phyloP scores from a whole-genome alignment of 2,797 vertebrate genomes.

The Gallirallus australis region DNA sequence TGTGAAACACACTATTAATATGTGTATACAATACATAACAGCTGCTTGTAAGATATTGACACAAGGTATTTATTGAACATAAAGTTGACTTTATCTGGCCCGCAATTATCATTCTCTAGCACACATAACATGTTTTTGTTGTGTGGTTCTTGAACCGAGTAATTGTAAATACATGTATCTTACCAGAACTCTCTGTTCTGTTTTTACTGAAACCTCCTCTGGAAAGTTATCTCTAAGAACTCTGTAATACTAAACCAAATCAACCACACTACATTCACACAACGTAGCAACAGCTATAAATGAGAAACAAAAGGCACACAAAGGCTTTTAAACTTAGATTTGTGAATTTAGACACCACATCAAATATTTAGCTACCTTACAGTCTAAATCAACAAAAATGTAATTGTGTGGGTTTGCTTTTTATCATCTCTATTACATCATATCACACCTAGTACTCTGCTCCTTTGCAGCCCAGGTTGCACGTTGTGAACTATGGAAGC shows the following conservation, averaged over 20 bases:
- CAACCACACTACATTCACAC: neutral
- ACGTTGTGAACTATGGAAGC: neutral
- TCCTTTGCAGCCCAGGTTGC: neutral
- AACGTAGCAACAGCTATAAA: neutral
- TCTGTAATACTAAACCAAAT: neutral
- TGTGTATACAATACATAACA: neutral
- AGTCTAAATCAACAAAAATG: neutral
- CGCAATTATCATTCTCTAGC: neutral
- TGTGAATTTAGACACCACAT: neutral
- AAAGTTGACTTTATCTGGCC: neutral
- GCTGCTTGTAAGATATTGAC: neutral
- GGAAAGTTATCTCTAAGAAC: neutral
- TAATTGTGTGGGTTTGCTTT: neutral
- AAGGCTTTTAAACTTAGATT: neutral
- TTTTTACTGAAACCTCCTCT: neutral
- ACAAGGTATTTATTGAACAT: neutral
- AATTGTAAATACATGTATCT: neutral
- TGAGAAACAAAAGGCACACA: neutral
- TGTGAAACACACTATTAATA: neutral
- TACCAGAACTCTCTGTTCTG: neutral
- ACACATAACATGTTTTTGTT: neutral
- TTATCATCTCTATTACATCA: too few relatives aligned
- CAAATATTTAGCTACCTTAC: neutral
- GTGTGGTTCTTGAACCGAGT: neutral
- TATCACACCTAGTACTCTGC: rapidly evolving